Percentiles rank a stretch among this genome's conserved stretches.
phyloP scores from a whole-genome alignment of 2,888 invertebrate species.

The Drosophila recens region DNA sequence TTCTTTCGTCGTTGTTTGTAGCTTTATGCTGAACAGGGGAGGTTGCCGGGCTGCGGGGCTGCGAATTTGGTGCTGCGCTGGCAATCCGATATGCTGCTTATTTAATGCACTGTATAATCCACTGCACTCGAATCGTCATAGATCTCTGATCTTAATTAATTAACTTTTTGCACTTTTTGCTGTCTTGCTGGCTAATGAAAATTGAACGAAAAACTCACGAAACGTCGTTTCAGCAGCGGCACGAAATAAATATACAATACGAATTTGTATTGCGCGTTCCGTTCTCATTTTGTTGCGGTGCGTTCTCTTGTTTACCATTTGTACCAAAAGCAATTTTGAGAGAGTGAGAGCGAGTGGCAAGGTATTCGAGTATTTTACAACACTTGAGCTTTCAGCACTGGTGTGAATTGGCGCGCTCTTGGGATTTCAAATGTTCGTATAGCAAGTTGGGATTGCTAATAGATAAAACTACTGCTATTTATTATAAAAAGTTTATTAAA shows the following conservation, averaged over 20 bases:
- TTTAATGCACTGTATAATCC: slow-evolving; percentile 33
- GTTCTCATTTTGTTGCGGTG: slow-evolving; percentile 46
- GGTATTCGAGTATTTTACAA: slow-evolving; percentile 23
- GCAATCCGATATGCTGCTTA: slow-evolving; percentile 27
- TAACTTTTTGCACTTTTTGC: slow-evolving; percentile 50
- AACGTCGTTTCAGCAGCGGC: slow-evolving; percentile 51
- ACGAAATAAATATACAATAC: slow-evolving; percentile 72
- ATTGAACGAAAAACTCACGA: slow-evolving; percentile 54
- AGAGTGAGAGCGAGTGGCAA: slow-evolving; percentile 11
- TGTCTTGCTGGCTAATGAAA: slow-evolving; percentile 37
- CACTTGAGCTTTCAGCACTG: slow-evolving; percentile 32
- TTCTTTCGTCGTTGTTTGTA: slow-evolving; percentile 22
- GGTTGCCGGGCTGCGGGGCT: background rate
- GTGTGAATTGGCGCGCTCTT: slow-evolving; percentile 11
- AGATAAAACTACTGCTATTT: background rate
- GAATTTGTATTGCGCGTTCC: slow-evolving; percentile 51
- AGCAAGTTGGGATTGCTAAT: background rate
- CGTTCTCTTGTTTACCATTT: slow-evolving; percentile 57
- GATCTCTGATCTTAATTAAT: slow-evolving; percentile 46
- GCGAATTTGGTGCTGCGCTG: slow-evolving; percentile 38
- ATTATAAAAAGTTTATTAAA: background rate
- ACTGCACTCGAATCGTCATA: slow-evolving; percentile 38
- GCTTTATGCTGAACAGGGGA: slow-evolving; percentile 18
- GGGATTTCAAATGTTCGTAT: background rate
- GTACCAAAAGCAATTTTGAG: slow-evolving; percentile 28